phyloP scores from a whole-genome alignment of 2,888 invertebrate genomes.

The Drosophila anceps region DNA sequence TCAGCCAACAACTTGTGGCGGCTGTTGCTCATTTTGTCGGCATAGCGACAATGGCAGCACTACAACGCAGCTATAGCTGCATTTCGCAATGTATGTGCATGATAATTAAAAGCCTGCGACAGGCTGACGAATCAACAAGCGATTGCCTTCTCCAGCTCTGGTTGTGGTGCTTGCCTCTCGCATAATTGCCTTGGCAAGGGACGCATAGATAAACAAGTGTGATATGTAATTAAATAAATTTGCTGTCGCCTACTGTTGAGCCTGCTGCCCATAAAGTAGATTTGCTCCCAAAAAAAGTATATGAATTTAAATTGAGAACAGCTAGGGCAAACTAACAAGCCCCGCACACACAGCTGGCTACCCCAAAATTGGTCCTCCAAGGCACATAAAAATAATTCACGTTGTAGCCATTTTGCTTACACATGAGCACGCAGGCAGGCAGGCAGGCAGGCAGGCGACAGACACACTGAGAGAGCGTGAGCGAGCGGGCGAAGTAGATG shows the following conservation, averaged over 20 bases:
- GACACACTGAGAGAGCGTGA: not conserved
- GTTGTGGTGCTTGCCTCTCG: not conserved
- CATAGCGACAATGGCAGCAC: conserved; percentile 23
- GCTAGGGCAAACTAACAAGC: conserved; percentile 16
- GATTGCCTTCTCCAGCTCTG: not conserved
- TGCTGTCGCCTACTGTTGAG: not conserved
- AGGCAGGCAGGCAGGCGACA: not conserved
- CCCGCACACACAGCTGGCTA: conserved; percentile 7
- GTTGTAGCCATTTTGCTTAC: conserved; percentile 72
- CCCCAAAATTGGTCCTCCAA: conserved; percentile 74
- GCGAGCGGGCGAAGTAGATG: not conserved
- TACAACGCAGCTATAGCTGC: not conserved
- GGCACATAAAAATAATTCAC: conserved; percentile 78
- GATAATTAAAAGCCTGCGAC: conserved; percentile 1
- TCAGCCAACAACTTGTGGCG: conserved; percentile 27
- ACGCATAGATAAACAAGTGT: not conserved
- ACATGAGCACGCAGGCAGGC: conserved; percentile 52
- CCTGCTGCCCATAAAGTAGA: conserved; percentile 42
- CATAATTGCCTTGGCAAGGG: not conserved
- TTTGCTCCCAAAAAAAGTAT: conserved; percentile 27
- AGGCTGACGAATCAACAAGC: not conserved
- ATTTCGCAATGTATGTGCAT: not conserved
- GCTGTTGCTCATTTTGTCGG: conserved; percentile 37
- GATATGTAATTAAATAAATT: conserved; percentile 31
- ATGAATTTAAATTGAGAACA: conserved; percentile 60